phyloP scores from a whole-genome alignment of 2,113 vertebrate species.

The Athene cunicularia region DNA sequence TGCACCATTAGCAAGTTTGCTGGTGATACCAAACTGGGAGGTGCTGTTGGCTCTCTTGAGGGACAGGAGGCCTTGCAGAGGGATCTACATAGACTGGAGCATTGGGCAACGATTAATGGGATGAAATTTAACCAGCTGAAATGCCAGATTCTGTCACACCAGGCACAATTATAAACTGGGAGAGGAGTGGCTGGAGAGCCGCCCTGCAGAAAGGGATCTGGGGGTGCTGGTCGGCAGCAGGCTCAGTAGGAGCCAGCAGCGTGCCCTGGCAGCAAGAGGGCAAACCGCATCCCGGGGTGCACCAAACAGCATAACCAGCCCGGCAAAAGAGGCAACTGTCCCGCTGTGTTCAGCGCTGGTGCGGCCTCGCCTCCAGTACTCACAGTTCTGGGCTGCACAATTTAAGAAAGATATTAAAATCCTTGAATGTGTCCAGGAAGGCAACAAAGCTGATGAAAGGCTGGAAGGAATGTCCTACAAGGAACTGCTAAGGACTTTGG shows the following conservation, averaged over 20 bases:
- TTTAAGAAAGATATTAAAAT: too few species aligned
- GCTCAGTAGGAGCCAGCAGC: neutral
- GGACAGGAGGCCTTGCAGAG: neutral
- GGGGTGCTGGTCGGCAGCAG: neutral
- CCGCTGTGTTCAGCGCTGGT: neutral
- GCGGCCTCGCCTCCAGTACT: too few species aligned
- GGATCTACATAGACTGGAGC: neutral
- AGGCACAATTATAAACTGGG: neutral
- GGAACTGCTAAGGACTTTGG: neutral
- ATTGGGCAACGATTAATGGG: accelerated
- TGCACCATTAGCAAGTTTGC: neutral
- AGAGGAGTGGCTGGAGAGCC: neutral
- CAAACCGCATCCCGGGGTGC: neutral
- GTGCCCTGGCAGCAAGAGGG: neutral
- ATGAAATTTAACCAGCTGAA: neutral
- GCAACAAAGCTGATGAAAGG: too few species aligned
- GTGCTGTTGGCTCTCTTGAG: neutral
- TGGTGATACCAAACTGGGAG: neutral
- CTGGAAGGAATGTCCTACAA: too few species aligned
- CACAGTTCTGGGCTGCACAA: too few species aligned
- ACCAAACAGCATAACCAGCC: neutral
- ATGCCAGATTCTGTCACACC: neutral
- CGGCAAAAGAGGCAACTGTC: neutral
- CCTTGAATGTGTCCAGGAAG: too few species aligned
- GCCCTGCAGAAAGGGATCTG: neutral